Percentiles rank a stretch among this genome's conserved stretches.
Conservation (phyloP, 2,888 invertebrate species). For the Notocelia uddmanniana region DNA sequence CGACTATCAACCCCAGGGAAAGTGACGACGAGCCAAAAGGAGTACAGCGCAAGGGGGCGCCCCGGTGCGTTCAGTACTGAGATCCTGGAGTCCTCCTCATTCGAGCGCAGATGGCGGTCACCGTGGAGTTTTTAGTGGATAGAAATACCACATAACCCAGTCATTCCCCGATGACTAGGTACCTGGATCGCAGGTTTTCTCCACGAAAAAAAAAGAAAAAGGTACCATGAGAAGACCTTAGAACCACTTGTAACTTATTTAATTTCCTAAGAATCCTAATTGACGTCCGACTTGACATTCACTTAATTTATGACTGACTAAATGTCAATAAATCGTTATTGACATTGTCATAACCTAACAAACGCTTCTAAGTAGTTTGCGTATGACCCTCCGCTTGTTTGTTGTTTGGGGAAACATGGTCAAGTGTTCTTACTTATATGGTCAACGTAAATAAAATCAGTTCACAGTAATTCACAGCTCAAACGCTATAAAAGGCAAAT, state of each 20-base stretch:
- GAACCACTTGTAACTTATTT: background rate
- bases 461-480: background rate
- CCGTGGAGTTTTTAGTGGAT: too few relatives aligned
- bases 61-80: too few relatives aligned
- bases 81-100: too few relatives aligned
- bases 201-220: too few relatives aligned
- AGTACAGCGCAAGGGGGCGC: too few relatives aligned
- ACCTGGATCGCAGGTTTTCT: too few relatives aligned
- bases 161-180: too few relatives aligned
- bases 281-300: background rate
- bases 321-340: slow-evolving; percentile 24
- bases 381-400: slow-evolving; percentile 18
- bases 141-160: too few relatives aligned
- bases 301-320: slow-evolving; percentile 4
- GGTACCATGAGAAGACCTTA: too few relatives aligned
- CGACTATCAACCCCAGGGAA: too few relatives aligned
- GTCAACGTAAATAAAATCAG: background rate
- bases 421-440: slow-evolving; percentile 1
- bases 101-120: too few relatives aligned
- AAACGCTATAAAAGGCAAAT: background rate
- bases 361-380: slow-evolving; percentile 16
- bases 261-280: slow-evolving; percentile 8
- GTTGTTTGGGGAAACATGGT: slow-evolving; percentile 9
- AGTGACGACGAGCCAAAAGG: too few relatives aligned
- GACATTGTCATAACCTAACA: slow-evolving; percentile 27